phyloP scores from a whole-genome alignment of 1,140 invertebrate species.

The Latrodectus geometricus region DNA sequence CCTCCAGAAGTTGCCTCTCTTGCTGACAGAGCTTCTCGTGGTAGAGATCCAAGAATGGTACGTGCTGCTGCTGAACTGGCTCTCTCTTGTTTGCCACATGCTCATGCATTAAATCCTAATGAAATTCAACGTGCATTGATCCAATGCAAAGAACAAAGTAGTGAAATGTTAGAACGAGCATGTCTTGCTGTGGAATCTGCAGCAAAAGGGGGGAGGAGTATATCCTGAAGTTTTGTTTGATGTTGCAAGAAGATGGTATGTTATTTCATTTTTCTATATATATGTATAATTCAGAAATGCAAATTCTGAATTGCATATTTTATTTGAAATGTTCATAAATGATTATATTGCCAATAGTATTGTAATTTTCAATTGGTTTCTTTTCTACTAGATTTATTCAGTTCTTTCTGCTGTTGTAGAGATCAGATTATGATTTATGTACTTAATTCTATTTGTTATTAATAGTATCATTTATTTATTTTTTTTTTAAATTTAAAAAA shows the following conservation, averaged over 20 bases:
- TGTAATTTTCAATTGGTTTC: too few relatives aligned
- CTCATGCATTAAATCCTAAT: constrained; percentile 95
- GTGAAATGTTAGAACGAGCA: constrained; percentile 93
- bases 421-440: too few relatives aligned
- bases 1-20: constrained; percentile 96
- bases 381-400: too few relatives aligned
- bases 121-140: constrained; percentile 96
- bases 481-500: too few relatives aligned
- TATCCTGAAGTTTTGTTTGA: constrained; percentile 96
- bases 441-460: too few relatives aligned
- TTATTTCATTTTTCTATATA: constrained; percentile 68
- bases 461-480: too few relatives aligned
- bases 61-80: constrained; percentile 93
- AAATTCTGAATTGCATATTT: background rate
- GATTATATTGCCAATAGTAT: too few relatives aligned
- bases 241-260: constrained; percentile 95
- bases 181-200: constrained; percentile 95
- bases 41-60: constrained; percentile 88
- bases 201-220: constrained; percentile 93
- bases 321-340: background rate
- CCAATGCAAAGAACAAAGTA: constrained; percentile 95
- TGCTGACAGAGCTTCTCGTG: constrained; percentile 93
- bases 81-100: constrained; percentile 92
- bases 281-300: background rate
- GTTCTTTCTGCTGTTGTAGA: too few relatives aligned